Percentiles rank a stretch among this genome's conserved stretches.
phyloP scores from a whole-genome alignment of 2,113 vertebrate species.

The Sciurus niger region DNA sequence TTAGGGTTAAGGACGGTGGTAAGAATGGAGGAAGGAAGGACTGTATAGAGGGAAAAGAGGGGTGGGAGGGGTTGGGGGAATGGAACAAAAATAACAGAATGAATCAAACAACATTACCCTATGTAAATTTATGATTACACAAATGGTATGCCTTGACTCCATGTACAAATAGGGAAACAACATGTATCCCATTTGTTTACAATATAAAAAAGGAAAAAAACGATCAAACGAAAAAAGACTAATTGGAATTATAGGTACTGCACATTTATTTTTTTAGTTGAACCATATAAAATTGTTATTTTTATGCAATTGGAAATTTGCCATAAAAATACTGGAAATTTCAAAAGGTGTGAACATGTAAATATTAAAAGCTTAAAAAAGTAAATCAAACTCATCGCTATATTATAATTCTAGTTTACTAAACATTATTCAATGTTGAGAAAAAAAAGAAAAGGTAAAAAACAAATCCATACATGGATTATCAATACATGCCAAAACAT shows the following conservation, averaged over 20 bases:
- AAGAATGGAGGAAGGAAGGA: no score
- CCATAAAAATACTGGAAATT: slow-evolving; percentile 14
- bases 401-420: background rate
- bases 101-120: no score
- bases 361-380: background rate
- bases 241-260: background rate
- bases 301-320: background rate
- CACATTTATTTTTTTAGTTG: background rate
- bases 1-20: no score
- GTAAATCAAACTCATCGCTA: background rate
- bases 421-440: background rate
- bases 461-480: background rate
- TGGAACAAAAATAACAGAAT: no score
- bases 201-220: background rate
- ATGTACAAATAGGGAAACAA: no score
- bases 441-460: background rate
- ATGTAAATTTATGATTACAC: no score
- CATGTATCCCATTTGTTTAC: no score
- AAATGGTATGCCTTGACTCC: no score
- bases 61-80: no score
- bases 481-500: background rate
- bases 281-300: background rate
- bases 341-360: background rate
- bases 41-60: no score
- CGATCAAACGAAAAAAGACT: background rate